Percentiles rank a stretch among this genome's conserved stretches.
Conservation (phyloP, 64 coral and sea anemone species). For the Platygyra sinensis region DNA sequence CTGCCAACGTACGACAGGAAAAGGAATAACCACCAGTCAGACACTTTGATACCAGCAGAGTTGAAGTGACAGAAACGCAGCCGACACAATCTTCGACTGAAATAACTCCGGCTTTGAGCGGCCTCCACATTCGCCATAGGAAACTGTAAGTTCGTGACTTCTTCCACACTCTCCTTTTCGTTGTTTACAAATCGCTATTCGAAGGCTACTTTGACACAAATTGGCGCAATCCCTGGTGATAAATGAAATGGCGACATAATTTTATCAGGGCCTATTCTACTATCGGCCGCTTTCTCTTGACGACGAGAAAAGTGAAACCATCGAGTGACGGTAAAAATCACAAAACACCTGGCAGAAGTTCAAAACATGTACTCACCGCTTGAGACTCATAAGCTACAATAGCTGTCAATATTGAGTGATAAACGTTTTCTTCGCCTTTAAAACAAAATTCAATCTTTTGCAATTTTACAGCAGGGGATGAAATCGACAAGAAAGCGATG, state of each 20-base stretch:
- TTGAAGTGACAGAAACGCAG: conserved; percentile 23
- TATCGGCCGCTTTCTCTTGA: no score
- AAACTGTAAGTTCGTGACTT: background rate
- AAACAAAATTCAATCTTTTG: background rate
- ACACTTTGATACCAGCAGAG: background rate
- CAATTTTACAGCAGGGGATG: background rate
- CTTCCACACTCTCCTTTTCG: background rate
- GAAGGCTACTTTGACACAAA: no score
- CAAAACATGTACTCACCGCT: background rate
- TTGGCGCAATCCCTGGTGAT: no score
- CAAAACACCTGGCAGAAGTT: background rate
- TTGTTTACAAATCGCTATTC: background rate
- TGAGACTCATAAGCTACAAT: background rate
- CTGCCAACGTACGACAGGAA: conserved; percentile 15
- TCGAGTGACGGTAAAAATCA: no score
- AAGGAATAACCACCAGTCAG: conserved; percentile 34
- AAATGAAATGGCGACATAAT: no score
- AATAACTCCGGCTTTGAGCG: background rate
- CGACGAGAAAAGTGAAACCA: no score
- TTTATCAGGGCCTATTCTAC: no score
- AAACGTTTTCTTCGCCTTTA: background rate
- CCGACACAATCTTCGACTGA: background rate
- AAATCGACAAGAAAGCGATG: background rate
- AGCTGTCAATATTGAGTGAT: background rate
- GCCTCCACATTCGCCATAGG: conserved; percentile 6